Percentiles rank a stretch among this genome's conserved stretches.
These are phyloP conservation scores for Brachionus paranguensis DNA, from an alignment of 1,140 invertebrate species.

Conservation along the genomic window DNA sequence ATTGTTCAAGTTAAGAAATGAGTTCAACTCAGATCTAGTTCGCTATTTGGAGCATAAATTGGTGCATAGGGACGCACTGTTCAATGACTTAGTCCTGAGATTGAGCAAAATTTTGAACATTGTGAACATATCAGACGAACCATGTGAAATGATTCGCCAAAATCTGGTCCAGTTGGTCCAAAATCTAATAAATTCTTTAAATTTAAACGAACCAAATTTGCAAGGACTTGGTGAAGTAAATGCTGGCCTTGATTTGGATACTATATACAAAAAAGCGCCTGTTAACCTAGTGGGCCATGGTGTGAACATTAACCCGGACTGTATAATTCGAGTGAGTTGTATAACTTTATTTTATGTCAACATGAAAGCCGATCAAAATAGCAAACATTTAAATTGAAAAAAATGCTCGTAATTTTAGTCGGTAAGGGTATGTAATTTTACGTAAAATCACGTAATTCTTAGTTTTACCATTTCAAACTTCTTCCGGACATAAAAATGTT, in stretches of 20 bases:
- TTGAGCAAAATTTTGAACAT: not conserved
- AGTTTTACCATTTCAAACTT: too few species aligned
- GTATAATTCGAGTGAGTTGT: not conserved
- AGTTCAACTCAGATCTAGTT: slow-evolving; percentile 7
- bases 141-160: not conserved
- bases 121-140: not conserved
- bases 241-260: not conserved
- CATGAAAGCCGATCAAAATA: too few species aligned
- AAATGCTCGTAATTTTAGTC: too few species aligned
- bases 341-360: not conserved
- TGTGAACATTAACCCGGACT: not conserved
- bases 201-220: not conserved
- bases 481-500: too few species aligned
- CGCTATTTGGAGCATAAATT: slow-evolving; percentile 29
- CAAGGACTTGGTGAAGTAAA: not conserved
- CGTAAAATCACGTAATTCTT: too few species aligned
- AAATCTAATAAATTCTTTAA: not conserved
- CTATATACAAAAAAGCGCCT: slow-evolving; percentile 16
- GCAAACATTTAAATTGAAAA: too few species aligned
- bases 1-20: slow-evolving; percentile 1
- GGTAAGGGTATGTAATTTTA: too few species aligned
- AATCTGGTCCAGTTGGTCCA: not conserved
- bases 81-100: not conserved
- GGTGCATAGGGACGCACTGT: not conserved
- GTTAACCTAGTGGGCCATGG: not conserved